These are phyloP conservation scores for Campaea margaritaria DNA, from an alignment of 2,888 invertebrate species.

Conservation along the genomic window DNA sequence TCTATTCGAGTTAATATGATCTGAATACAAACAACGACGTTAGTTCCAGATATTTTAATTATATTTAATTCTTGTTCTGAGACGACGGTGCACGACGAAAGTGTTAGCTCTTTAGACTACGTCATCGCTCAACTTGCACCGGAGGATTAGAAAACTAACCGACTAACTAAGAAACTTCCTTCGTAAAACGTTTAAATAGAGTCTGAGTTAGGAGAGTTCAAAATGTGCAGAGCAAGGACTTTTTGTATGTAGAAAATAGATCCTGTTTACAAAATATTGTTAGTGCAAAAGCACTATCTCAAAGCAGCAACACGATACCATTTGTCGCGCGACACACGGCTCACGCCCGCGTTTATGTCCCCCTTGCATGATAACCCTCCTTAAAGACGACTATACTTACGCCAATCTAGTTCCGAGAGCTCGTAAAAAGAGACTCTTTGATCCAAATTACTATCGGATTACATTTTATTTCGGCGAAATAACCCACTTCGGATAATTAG, in stretches of 20 bases:
- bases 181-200: no score
- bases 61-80: no score
- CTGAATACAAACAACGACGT: no score
- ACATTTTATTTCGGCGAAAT: conserved; percentile 70
- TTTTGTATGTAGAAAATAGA: not conserved
- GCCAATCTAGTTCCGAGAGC: conserved; percentile 65
- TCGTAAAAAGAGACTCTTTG: conserved; percentile 71
- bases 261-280: not conserved
- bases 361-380: conserved; percentile 71
- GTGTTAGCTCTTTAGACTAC: no score
- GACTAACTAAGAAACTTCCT: no score
- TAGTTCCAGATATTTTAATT: no score
- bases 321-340: conserved; percentile 62
- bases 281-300: not conserved
- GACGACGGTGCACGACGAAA: no score
- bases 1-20: no score
- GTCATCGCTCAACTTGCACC: no score
- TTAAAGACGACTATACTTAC: conserved; percentile 66
- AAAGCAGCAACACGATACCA: conserved; percentile 53
- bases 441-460: conserved; percentile 74
- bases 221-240: not conserved
- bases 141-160: no score
- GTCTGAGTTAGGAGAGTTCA: no score
- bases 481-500: conserved; percentile 73
- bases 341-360: conserved; percentile 68